Conservation (phyloP, 2,113 vertebrate genomes). For the Gavia stellata region DNA sequence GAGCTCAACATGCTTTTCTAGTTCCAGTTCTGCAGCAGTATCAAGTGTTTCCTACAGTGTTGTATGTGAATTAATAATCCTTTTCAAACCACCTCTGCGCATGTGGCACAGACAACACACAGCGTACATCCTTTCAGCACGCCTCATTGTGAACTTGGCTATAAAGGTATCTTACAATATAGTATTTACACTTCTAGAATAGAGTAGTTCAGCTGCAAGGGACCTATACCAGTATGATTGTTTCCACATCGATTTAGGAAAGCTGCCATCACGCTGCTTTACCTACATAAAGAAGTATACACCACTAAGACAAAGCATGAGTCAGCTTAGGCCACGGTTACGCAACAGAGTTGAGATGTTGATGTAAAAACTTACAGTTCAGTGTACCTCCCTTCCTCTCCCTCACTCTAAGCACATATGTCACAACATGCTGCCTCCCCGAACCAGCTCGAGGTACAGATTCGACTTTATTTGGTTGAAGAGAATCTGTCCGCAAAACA, state of each 20-base stretch:
- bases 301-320: neutral
- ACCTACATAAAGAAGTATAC: neutral
- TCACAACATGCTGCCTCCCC: neutral
- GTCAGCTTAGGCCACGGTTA: neutral
- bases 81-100: neutral
- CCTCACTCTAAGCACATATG: accelerated
- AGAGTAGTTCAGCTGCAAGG: neutral
- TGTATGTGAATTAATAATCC: neutral
- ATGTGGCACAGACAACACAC: neutral
- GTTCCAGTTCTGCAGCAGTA: neutral
- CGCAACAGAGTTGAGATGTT: neutral
- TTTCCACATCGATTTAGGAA: neutral
- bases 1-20: neutral
- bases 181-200: neutral
- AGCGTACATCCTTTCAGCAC: neutral
- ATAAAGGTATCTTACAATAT: neutral
- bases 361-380: neutral
- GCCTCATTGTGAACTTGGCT: neutral
- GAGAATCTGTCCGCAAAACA: neutral
- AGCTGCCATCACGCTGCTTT: neutral
- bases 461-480: neutral
- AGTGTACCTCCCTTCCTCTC: neutral
- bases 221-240: neutral
- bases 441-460: neutral
- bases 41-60: neutral